Evolutionary conservation across 2,113 vertebrate genomes (phyloP), one percentile per base, ranked within the genome.

Genomic region (Ochotona princeps): DNA sequence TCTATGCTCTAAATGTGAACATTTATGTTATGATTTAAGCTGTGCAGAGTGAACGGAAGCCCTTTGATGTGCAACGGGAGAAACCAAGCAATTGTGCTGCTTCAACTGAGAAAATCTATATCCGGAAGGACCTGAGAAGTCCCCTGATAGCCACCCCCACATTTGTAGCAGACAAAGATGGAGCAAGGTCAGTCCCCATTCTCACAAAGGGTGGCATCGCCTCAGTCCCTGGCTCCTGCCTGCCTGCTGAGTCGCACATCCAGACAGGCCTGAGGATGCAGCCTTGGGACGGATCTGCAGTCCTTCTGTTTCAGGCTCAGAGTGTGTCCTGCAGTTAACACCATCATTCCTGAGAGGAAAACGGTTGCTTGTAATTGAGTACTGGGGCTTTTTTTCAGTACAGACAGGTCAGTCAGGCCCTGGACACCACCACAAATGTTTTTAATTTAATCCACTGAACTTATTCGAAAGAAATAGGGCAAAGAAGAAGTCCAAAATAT

Each of bases 61-160:
- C 99, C 35, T 99, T 99, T 65, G 99, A 99, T 84, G 97, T 99
- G 60, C 99, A 99, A 1, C 98, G 99, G 98, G 99, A 99, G 96
- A 99, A 99, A 93, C 99, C 99, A 79, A 98, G 98, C 84, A 99
- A 99, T 97, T 99, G 99, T 87, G 99, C 99, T 85, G 99, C 99
- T 93, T 99, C 99, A 74, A 99, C 99, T 32, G 99, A 99, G 90
- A 99, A 99, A 95, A 99, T 99, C 97, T 99, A 99, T 93, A 99
- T 99, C 95, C 98, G 99, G 47, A 99, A 99, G 96, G 99, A 99
- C 96, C 97, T 99, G 28, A 98, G 99, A 95, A 99, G 99, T 84
- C 99, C 99, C 5, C 98, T 99, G 61, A 99, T 99, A 90, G 99
- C 99, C 96, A 99, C 99, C 2, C 99, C 99, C 60, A 99, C 99